Evolutionary conservation across 2,113 vertebrate genomes (phyloP), one percentile per base, ranked within the genome.

Genomic region (Henicopernis longicauda): DNA sequence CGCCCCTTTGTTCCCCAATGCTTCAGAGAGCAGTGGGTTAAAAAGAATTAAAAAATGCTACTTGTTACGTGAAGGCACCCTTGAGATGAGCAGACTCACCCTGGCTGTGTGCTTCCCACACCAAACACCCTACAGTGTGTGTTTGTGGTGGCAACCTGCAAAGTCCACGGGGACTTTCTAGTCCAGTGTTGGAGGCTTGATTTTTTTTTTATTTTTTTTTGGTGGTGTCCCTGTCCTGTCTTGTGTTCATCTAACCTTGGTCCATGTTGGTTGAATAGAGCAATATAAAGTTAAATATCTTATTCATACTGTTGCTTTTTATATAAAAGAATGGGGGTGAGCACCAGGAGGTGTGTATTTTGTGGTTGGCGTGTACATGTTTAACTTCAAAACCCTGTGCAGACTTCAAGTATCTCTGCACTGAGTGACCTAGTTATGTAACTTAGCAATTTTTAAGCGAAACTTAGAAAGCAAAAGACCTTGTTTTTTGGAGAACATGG

Each of bases 401-500:
- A 45, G n/a, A 14, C 36, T 78, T 45, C 14, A 1, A 7, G 1
- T n/a, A 6, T 8, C 57, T 54, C 31, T 45, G 74, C 36, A 2
- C 57, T 22, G 59, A 16, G 42, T 58, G 89, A 85, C 93, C 81
- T 29, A 45, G 20, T 92, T 97, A 65, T 3, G 67, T 45, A 94
- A 86, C 61, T 42, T 7, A 44, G 71, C 62, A 74, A 40, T 82
- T 87, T 92, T n/a, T 67, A 6, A 42, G 57, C 66, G 79, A 67
- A 95, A 11, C 52, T 74, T 91, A 72, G 80, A 66, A 93, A 93
- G 89, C 74, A 92, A 58, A 55, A 92, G 71, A 57, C 81, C 74
- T 91, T 94, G 76, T 76, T 86, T 96, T 89, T 67, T 97, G 76
- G 92, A 93, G 81, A 96, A 71, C 44, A 14, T 29, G 61, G 87